phyloP scores from a whole-genome alignment of 2,797 vertebrate species.

The Micropoecilia bifurca region DNA sequence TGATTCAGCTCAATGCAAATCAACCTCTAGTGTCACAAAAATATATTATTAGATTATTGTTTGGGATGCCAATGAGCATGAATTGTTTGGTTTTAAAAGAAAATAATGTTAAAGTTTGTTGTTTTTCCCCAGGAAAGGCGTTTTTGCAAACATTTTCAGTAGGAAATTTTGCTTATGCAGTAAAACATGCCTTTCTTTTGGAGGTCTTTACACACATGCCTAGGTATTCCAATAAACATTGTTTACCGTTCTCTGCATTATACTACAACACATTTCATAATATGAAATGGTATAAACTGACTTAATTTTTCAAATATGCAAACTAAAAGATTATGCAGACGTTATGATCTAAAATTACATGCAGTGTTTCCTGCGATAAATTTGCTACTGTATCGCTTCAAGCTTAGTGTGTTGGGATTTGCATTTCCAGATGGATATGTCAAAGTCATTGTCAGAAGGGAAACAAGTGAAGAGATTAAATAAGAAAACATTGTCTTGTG shows the following conservation, averaged over 20 bases:
- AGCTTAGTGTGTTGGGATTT: background rate
- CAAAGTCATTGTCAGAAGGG: slow-evolving; percentile 18
- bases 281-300: background rate
- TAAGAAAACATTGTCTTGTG: background rate
- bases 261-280: background rate
- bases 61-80: background rate
- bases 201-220: background rate
- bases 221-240: background rate
- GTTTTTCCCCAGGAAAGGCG: background rate
- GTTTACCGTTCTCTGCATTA: background rate
- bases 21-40: background rate
- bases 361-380: background rate
- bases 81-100: background rate
- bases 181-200: background rate
- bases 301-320: background rate
- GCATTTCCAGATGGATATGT: background rate
- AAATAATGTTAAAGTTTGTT: background rate
- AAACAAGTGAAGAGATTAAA: slow-evolving; percentile 30
- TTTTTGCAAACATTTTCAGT: background rate
- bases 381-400: background rate
- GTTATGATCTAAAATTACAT: background rate
- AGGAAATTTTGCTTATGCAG: background rate
- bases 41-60: background rate
- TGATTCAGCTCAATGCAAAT: background rate
- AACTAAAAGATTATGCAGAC: background rate